Evolutionary conservation across 1,140 invertebrate species (phyloP), one percentile per base, ranked within the genome.

Genomic region (Parapsyche elsis): DNA sequence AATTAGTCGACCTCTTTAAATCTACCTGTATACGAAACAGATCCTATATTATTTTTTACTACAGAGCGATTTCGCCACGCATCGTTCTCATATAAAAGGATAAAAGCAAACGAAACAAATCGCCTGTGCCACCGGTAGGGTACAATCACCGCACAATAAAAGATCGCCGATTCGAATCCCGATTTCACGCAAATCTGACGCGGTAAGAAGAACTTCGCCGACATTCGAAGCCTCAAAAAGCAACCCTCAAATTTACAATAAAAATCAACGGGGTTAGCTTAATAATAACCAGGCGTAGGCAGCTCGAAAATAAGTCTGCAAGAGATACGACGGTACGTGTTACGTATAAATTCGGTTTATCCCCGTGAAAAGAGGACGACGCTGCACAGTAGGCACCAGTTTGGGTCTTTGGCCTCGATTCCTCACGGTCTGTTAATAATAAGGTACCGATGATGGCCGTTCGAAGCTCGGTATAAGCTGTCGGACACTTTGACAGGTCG

Each of bases 401-500:
- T 2, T 70, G 64, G 23, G 64, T 21, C 53, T 57, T 57, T 57
- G 53, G 64, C 16, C 23, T 70, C 24, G 21, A 73, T 73, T 26
- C 24, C 21, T 45, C 71, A 73, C 71, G 71, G 26, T 73, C 71
- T 45, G 71, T 14, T 73, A 73, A 45, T 73, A 73, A 73, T 26
- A 26, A 73, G 71, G 38, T 45, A 45, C n/a, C 24, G 71, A 73
- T 73, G 38, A 73, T 73, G 30, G 30, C 26, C 71, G 38, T 73
- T 73, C 71, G 71, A 73, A 14, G 38, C 71, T 16, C 71, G 24
- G 64, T 4, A 12, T 73, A 73, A 73, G 71, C 71, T 38, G 46
- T 57, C 74, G 7, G 74, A 76, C 46, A 19, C 14, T 76, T 76
- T 76, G 74, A 76, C 74, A 76, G 74, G 12, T 74, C 10, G 45